Evolutionary conservation across 2,113 vertebrate genomes (phyloP).

Genomic region (Leucosticte australis): DNA sequence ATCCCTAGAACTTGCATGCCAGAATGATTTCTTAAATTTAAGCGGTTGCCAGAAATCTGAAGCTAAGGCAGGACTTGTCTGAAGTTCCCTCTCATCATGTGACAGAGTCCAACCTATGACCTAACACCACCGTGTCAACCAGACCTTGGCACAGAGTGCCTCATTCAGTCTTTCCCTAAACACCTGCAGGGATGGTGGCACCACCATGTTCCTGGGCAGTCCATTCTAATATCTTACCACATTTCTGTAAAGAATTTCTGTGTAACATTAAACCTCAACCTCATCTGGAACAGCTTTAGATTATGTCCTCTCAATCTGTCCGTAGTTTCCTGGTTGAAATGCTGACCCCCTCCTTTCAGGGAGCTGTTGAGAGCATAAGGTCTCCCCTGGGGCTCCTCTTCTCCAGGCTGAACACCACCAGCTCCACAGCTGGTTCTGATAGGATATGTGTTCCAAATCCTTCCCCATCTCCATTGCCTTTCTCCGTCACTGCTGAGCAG

Average conservation of each 20-base stretch:
- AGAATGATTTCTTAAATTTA: not conserved
- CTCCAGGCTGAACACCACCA: not conserved
- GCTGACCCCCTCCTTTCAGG: rapidly evolving
- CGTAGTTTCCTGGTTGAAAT: not conserved
- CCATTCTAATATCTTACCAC: not conserved
- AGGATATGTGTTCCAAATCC: not conserved
- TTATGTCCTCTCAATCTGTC: not conserved
- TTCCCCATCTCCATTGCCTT: not conserved
- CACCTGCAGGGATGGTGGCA: rapidly evolving
- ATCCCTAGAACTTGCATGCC: not conserved
- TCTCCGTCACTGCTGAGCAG: not conserved
- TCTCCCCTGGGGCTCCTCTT: not conserved
- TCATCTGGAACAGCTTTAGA: not conserved
- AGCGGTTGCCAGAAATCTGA: not conserved
- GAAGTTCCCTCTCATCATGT: rapidly evolving
- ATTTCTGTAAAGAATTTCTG: not conserved
- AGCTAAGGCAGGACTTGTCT: not conserved
- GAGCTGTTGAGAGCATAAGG: not conserved
- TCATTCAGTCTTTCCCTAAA: not conserved
- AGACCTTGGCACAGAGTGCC: not conserved
- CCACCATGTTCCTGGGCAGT: not conserved
- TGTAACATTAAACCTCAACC: not conserved
- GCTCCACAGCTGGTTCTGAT: not conserved
- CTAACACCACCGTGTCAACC: rapidly evolving
- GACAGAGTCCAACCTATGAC: not conserved